Percentiles rank a stretch among this genome's conserved stretches.
phyloP scores from a whole-genome alignment of 53 echinoderm and acorn worm species.

The Apostichopus leukothele region DNA sequence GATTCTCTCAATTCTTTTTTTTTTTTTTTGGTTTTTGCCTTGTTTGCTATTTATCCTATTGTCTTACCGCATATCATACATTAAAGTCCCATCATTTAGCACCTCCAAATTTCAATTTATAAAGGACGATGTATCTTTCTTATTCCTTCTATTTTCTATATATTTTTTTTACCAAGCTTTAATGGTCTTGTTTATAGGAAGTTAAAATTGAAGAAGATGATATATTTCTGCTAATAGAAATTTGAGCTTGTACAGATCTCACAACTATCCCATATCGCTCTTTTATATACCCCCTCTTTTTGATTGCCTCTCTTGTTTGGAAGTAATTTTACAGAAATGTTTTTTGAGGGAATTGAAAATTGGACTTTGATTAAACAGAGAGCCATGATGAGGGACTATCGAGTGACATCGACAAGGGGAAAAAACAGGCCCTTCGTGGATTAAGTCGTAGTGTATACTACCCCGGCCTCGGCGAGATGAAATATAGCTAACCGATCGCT shows the following conservation, averaged over 20 bases:
- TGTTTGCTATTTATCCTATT: constrained; percentile 35
- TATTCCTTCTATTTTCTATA: too few relatives aligned
- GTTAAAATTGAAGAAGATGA: constrained; percentile 16
- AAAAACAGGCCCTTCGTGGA: constrained; percentile 20
- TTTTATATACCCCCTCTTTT: background rate
- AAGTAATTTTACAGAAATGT: constrained; percentile 47
- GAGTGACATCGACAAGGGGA: constrained; percentile 40
- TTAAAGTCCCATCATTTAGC: constrained; percentile 45
- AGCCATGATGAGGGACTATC: constrained; percentile 43
- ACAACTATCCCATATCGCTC: constrained; percentile 44
- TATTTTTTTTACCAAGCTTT: constrained; percentile 12
- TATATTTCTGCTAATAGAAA: constrained; percentile 46
- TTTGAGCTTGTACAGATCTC: constrained; percentile 38
- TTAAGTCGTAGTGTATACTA: constrained; percentile 8
- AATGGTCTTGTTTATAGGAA: constrained; percentile 23
- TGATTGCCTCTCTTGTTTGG: constrained; percentile 33
- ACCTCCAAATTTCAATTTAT: constrained; percentile 41
- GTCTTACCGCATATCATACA: constrained; percentile 30
- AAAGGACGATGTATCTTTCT: constrained; percentile 3
- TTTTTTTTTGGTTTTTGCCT: background rate
- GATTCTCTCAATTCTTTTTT: background rate
- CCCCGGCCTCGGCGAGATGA: constrained; percentile 23
- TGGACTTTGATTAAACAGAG: constrained; percentile 41
- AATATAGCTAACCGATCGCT: constrained; percentile 44
- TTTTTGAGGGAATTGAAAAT: constrained; percentile 40